These are phyloP conservation scores for Candoia aspera DNA, from an alignment of 2,113 vertebrate genomes.

Conservation along the genomic window DNA sequence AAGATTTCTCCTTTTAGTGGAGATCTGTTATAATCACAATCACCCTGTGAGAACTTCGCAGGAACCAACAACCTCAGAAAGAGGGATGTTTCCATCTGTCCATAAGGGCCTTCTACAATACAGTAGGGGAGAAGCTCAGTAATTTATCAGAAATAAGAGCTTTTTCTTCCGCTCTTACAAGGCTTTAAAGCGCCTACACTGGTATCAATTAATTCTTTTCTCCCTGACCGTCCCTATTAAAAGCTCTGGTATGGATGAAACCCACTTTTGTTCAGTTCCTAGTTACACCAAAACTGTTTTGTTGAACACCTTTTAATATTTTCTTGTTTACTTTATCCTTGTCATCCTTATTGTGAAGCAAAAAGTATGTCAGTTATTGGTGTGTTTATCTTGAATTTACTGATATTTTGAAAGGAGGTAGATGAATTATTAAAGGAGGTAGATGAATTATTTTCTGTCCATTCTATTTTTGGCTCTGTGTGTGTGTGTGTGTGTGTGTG, in stretches of 20 bases:
- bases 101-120: neutral
- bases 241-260: neutral
- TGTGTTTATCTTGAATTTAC: neutral
- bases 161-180: neutral
- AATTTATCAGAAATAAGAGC: neutral
- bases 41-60: neutral
- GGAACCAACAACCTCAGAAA: neutral
- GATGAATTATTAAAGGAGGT: no score
- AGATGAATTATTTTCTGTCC: neutral
- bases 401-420: neutral
- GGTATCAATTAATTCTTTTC: neutral
- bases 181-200: neutral
- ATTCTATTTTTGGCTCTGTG: neutral
- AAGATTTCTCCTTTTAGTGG: neutral
- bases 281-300: neutral
- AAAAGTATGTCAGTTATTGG: neutral
- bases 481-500: rapidly evolving
- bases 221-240: neutral
- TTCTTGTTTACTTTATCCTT: neutral
- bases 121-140: neutral
- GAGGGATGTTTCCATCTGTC: neutral
- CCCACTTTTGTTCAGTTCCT: neutral
- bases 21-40: neutral
- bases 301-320: neutral
- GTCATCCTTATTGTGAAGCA: neutral